phyloP scores from a whole-genome alignment of 1,140 invertebrate species.

The Drosophila dunni region DNA sequence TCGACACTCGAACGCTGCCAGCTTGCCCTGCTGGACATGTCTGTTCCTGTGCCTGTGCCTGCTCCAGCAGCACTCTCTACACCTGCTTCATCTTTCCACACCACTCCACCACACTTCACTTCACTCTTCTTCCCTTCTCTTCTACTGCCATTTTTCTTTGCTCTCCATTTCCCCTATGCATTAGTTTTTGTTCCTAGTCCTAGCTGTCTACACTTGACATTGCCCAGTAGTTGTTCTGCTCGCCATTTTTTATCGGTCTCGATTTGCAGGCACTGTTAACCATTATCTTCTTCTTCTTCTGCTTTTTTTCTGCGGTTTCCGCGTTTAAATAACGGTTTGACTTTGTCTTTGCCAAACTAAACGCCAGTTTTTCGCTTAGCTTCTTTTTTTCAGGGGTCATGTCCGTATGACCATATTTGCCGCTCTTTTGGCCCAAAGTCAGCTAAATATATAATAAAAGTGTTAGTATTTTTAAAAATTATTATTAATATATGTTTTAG shows the following conservation, averaged over 20 bases:
- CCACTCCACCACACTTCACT: neutral
- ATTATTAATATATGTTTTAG: no score
- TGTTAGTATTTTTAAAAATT: no score
- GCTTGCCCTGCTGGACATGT: neutral
- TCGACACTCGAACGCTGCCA: constrained; percentile 3
- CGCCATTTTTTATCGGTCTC: constrained; percentile 14
- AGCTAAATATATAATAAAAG: no score
- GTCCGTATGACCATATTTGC: constrained; percentile 1
- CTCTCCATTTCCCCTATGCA: neutral
- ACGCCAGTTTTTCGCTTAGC: constrained; percentile 15
- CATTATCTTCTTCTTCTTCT: neutral
- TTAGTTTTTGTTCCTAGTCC: neutral
- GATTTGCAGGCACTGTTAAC: constrained; percentile 2
- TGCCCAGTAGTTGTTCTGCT: constrained; percentile 26
- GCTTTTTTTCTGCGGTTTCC: constrained; percentile 16
- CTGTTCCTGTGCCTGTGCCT: neutral
- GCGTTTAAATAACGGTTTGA: constrained; percentile 49
- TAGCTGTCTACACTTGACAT: constrained; percentile 54
- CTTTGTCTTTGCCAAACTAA: constrained; percentile 44
- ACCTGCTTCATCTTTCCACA: constrained; percentile 15
- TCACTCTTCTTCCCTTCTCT: neutral
- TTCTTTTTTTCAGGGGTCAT: neutral
- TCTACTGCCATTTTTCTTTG: neutral
- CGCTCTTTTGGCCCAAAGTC: no score
- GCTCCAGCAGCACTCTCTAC: neutral